Evolutionary conservation across 2,888 invertebrate species (phyloP).

Genomic region (Yponomeuta plumbellus): DNA sequence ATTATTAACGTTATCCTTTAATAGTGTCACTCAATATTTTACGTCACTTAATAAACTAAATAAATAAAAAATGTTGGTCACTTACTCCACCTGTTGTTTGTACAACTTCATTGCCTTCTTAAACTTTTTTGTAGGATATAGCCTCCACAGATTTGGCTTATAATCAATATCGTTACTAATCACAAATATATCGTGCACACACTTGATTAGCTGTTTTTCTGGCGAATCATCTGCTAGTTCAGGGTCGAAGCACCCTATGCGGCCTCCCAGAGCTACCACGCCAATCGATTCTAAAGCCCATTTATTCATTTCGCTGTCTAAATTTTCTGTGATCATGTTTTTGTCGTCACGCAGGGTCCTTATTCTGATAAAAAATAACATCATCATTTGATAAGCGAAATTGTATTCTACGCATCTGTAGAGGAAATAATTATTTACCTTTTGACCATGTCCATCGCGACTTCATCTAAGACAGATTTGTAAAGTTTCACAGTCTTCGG

Average conservation of each 20-base stretch:
- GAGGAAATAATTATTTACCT: conserved; percentile 67
- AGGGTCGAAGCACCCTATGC: conserved; percentile 28
- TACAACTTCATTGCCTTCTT: conserved; percentile 20
- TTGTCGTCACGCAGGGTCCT: conserved; percentile 25
- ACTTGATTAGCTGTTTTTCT: conserved; percentile 20
- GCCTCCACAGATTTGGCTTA: conserved; percentile 18
- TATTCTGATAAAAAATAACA: conserved; percentile 26
- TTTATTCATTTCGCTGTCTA: conserved; percentile 27
- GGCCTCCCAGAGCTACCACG: conserved; percentile 27
- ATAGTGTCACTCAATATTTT: no score
- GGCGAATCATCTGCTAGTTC: conserved; percentile 25
- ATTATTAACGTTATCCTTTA: no score
- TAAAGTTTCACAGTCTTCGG: conserved; percentile 83
- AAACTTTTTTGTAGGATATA: conserved; percentile 15
- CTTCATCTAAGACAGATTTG: conserved; percentile 78
- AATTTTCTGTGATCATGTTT: conserved; percentile 22
- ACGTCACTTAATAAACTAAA: no score
- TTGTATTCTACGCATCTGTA: not conserved
- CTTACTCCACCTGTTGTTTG: conserved; percentile 18
- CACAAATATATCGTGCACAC: conserved; percentile 17
- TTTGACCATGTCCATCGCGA: conserved; percentile 79
- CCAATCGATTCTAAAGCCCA: conserved; percentile 31
- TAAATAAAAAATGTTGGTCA: no score
- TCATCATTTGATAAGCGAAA: not conserved
- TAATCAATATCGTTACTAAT: conserved; percentile 18